Conservation (phyloP, 2,113 vertebrate genomes). For the Silurus glanis region DNA sequence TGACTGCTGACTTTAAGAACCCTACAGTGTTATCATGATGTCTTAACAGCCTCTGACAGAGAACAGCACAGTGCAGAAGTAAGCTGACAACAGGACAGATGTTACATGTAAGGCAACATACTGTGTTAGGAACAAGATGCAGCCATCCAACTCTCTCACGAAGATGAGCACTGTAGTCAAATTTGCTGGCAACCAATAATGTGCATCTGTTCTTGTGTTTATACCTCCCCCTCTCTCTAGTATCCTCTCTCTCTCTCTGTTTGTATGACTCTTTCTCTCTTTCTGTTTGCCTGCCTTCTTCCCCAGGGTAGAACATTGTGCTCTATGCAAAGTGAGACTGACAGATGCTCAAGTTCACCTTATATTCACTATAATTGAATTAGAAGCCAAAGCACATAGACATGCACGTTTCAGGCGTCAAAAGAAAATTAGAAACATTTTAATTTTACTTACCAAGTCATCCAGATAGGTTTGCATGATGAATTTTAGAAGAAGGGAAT, state of each 20-base stretch:
- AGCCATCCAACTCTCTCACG: background rate
- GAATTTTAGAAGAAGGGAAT: conserved; percentile 39
- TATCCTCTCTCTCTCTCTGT: background rate
- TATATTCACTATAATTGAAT: conserved; percentile 57
- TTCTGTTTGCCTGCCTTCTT: background rate
- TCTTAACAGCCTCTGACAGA: conserved; percentile 39
- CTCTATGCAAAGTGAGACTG: conserved; percentile 49
- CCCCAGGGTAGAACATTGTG: conserved; percentile 18
- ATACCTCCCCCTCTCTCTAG: background rate
- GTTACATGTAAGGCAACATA: conserved; percentile 25
- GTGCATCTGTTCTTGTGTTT: conserved; percentile 30
- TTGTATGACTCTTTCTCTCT: background rate
- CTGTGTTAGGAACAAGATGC: conserved; percentile 32
- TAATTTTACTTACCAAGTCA: conserved; percentile 53
- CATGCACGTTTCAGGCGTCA: conserved; percentile 28
- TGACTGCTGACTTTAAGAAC: conserved; percentile 30
- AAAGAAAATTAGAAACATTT: conserved; percentile 47
- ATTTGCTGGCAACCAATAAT: conserved; percentile 27
- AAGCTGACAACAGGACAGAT: conserved; percentile 43
- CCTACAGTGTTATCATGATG: conserved; percentile 31
- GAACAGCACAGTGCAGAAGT: conserved; percentile 38
- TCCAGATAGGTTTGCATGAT: conserved; percentile 42
- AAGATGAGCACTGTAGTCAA: conserved; percentile 24
- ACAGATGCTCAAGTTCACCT: conserved; percentile 52
- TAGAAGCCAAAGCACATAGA: conserved; percentile 44